phyloP scores from a whole-genome alignment of 2,888 invertebrate species.

The Conus canariensis region DNA sequence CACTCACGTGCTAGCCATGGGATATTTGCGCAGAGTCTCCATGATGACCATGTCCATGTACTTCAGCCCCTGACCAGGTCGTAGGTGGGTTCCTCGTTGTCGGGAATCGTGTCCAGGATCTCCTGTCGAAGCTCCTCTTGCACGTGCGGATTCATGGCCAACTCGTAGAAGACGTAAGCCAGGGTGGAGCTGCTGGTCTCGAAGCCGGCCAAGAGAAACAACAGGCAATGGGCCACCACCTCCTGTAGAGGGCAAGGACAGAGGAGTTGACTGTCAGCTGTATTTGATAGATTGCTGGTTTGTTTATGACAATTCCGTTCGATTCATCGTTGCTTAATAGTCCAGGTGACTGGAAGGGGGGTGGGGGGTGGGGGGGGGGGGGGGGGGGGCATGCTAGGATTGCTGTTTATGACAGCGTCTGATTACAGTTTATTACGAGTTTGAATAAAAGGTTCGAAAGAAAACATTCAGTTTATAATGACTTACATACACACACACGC shows the following conservation, averaged over 20 bases:
- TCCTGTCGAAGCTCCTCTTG: constrained; percentile 79
- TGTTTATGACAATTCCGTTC: too few species aligned
- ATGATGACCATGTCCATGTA: constrained; percentile 79
- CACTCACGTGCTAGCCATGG: constrained; percentile 75
- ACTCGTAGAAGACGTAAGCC: constrained; percentile 79
- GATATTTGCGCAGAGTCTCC: constrained; percentile 79
- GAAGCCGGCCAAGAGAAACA: constrained; percentile 81
- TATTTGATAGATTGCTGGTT: too few species aligned
- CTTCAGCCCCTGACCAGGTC: constrained; percentile 74
- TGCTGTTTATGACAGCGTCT: too few species aligned
- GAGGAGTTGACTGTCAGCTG: neutral
- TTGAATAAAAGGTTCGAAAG: too few species aligned
- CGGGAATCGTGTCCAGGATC: constrained; percentile 70
- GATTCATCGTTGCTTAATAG: too few species aligned
- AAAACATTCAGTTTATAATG: too few species aligned
- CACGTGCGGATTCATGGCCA: constrained; percentile 79
- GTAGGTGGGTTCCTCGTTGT: constrained; percentile 66
- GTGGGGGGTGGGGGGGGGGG: too few species aligned
- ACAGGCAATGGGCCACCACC: constrained; percentile 73
- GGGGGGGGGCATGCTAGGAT: too few species aligned
- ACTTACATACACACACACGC: too few species aligned
- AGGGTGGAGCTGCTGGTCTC: constrained; percentile 81
- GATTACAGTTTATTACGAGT: too few species aligned
- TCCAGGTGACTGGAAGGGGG: too few species aligned
- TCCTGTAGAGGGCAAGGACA: constrained; percentile 61